Percentiles rank a stretch among this genome's conserved stretches.
Evolutionary conservation across 2,797 vertebrate genomes (phyloP).

Genomic region (Onychomys arenicola): DNA sequence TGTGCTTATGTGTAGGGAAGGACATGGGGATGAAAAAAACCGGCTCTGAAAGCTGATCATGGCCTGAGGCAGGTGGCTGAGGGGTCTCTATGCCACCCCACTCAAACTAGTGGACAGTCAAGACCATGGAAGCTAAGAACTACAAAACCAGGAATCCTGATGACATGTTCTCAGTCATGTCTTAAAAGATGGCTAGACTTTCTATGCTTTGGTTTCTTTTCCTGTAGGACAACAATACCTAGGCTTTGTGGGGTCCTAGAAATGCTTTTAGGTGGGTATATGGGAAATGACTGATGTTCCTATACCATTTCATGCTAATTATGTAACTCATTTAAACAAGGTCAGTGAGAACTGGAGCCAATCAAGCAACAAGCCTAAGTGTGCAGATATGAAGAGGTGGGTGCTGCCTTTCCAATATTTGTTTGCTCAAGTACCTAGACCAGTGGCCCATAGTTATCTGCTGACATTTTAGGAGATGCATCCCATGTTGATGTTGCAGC

Average conservation of each 20-base stretch:
- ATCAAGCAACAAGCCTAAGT: background rate
- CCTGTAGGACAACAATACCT: background rate
- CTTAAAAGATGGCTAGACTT: conserved; percentile 13
- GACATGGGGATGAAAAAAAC: background rate
- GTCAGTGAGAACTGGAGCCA: background rate
- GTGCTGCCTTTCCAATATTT: background rate
- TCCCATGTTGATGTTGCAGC: accelerated
- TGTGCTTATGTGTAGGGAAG: conserved; percentile 24
- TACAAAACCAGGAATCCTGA: background rate
- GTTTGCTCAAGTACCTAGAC: background rate
- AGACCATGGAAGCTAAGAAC: background rate
- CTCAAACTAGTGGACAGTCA: background rate
- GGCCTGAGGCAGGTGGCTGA: background rate
- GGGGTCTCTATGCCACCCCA: background rate
- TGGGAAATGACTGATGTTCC: background rate
- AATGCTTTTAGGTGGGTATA: background rate
- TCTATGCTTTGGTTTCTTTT: background rate
- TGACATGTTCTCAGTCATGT: background rate
- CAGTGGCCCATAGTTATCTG: background rate
- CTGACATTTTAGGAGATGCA: background rate
- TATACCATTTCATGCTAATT: background rate
- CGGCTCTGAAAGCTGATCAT: background rate
- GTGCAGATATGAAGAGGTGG: background rate
- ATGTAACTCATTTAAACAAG: background rate
- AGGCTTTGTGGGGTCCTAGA: background rate